phyloP scores from a whole-genome alignment of 2,888 invertebrate species.

The Eugnorisma glareosa region DNA sequence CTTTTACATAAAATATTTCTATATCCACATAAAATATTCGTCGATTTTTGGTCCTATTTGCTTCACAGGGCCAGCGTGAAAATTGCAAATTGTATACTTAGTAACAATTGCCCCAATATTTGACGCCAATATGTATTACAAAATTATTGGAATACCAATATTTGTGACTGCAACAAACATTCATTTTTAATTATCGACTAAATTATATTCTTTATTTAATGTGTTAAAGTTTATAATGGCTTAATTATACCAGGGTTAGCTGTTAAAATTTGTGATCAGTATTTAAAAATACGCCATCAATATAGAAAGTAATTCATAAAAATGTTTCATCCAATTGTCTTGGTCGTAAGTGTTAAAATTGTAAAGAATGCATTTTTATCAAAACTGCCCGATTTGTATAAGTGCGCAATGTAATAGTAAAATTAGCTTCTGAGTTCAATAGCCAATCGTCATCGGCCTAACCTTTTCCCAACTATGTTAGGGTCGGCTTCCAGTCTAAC shows the following conservation, averaged over 20 bases:
- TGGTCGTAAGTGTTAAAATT: slow-evolving; percentile 5
- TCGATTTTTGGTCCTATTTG: slow-evolving; percentile 36
- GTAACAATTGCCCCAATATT: slow-evolving; percentile 59
- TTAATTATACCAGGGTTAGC: slow-evolving; percentile 48
- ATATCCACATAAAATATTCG: slow-evolving; percentile 36
- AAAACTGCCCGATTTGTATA: slow-evolving; percentile 22
- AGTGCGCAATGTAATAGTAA: slow-evolving; percentile 1
- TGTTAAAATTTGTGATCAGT: slow-evolving; percentile 56
- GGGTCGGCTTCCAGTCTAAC: too few relatives aligned
- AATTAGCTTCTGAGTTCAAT: neutral
- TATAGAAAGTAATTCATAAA: slow-evolving; percentile 30
- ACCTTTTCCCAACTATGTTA: too few relatives aligned
- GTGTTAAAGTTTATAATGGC: slow-evolving; percentile 25
- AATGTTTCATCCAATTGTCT: slow-evolving; percentile 9
- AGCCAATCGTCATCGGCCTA: neutral
- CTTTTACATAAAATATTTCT: slow-evolving; percentile 40
- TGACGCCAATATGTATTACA: slow-evolving; percentile 36
- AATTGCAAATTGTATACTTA: slow-evolving; percentile 52
- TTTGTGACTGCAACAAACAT: slow-evolving; percentile 27
- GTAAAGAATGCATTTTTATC: slow-evolving; percentile 44
- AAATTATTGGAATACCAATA: slow-evolving; percentile 28
- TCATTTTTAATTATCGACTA: slow-evolving; percentile 4
- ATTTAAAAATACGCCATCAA: slow-evolving; percentile 55
- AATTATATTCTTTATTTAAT: slow-evolving; percentile 30
- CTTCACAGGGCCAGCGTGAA: slow-evolving; percentile 61